Conservation (phyloP, 2,797 vertebrate species). For the Heterohyrax brucei region DNA sequence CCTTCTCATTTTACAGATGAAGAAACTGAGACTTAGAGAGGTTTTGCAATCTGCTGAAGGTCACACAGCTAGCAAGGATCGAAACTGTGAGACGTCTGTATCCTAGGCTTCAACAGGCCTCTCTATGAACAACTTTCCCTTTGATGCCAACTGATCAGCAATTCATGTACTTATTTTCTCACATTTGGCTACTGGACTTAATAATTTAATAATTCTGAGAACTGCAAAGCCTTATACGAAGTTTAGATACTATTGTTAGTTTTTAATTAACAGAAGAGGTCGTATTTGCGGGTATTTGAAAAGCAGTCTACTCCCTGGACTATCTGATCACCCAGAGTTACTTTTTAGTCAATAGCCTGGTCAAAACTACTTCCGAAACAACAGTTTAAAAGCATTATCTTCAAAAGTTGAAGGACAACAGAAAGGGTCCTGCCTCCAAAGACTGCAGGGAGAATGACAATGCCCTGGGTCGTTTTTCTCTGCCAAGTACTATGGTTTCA, state of each 20-base stretch:
- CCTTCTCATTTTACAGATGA: slow-evolving; percentile 30
- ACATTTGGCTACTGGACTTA: slow-evolving; percentile 55
- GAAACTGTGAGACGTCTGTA: not conserved
- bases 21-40: slow-evolving; percentile 28
- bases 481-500: slow-evolving; percentile 3
- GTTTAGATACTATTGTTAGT: slow-evolving; percentile 26
- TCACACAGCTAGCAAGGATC: not conserved
- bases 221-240: slow-evolving; percentile 41
- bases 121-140: slow-evolving; percentile 50
- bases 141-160: slow-evolving; percentile 48
- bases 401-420: slow-evolving; percentile 25
- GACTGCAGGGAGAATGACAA: not conserved
- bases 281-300: not conserved
- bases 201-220: slow-evolving; percentile 54
- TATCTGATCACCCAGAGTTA: slow-evolving; percentile 21
- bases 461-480: not conserved
- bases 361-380: slow-evolving; percentile 46
- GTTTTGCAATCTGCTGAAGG: slow-evolving; percentile 54
- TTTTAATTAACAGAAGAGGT: slow-evolving; percentile 14
- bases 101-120: not conserved
- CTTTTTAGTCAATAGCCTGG: slow-evolving; percentile 2
- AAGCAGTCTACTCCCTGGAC: not conserved
- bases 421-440: not conserved
- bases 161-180: slow-evolving; percentile 51
- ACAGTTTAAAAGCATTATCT: slow-evolving; percentile 41